Evolutionary conservation across 1,140 invertebrate genomes (phyloP), one percentile per base, ranked within the genome.

Genomic region (Drosophila littoralis): DNA sequence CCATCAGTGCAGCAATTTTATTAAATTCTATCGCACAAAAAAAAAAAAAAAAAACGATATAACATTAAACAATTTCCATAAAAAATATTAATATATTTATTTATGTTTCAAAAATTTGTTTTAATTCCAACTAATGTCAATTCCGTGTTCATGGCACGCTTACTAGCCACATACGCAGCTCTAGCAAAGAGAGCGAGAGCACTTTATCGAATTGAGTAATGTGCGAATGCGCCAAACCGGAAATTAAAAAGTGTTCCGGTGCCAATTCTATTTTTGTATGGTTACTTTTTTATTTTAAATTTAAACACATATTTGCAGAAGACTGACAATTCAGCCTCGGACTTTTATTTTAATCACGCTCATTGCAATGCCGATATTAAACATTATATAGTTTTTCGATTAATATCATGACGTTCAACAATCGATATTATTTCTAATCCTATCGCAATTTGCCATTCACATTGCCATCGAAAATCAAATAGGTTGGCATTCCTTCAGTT

Each of bases 401-500:
- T 40, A 5, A 17, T 12, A n/a, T n/a, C 7, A 12, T 12, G 5
- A 38, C 3, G 5, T 32, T 15, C 13, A 58, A 33, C 10, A 57
- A 51, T 58, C 69, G 69, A 65, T 52, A 33, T 33, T 50, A 8
- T 9, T 13, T 9, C 7, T 52, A 10, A n/a, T 10, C 2, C 7
- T 36, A 43, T 7, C 9, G 17, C 2, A 22, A 60, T 22, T 46
- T 48, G 60, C 15, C 60, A 65, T 64, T 42, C 33, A 35, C 57
- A 51, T 43, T 22, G 42, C 28, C 8, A 1, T 6, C 6, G 0
- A 1, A 15, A 7, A 13, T 10, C 1, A 52, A 54, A 28, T n/a
- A 3, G 36, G 60, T 64, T 71, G 42, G 36, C 71, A 75, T 35
- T 9, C 72, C 60, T 79, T 76, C 28, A 54, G 55, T 75, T 86